These are phyloP conservation scores for Odontomachus brunneus DNA, from an alignment of 1,140 invertebrate species.

Conservation along the genomic window DNA sequence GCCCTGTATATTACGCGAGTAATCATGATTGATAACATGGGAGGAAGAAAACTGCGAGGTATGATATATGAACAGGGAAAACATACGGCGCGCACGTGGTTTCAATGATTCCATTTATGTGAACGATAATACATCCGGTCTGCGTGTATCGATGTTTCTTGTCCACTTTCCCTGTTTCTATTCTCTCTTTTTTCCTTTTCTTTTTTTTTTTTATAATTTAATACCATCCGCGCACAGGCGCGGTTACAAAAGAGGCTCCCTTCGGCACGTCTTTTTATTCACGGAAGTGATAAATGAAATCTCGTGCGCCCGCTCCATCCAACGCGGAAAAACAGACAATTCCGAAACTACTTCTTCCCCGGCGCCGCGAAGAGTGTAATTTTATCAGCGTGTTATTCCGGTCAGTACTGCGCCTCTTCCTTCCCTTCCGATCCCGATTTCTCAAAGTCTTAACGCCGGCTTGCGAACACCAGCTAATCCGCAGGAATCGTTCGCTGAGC, in stretches of 20 bases:
- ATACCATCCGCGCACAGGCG: not conserved
- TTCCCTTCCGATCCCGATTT: conserved; percentile 11
- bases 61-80: conserved; percentile 50
- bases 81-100: conserved; percentile 38
- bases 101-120: conserved; percentile 55
- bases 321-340: conserved; percentile 59
- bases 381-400: conserved; percentile 45
- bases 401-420: conserved; percentile 4
- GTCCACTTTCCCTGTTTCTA: not conserved
- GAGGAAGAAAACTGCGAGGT: conserved; percentile 37
- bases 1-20: conserved; percentile 45
- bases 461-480: conserved; percentile 7
- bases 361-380: conserved; percentile 18
- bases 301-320: not conserved
- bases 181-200: not conserved
- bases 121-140: conserved; percentile 48
- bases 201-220: not conserved
- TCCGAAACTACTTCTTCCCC: conserved; percentile 7
- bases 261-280: not conserved
- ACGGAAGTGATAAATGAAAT: conserved; percentile 65
- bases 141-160: conserved; percentile 11
- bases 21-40: conserved; percentile 48
- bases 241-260: not conserved
- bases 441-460: not conserved
- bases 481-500: not conserved